Conservation (phyloP, 2,888 invertebrate genomes). For the Branchellion lobata region DNA sequence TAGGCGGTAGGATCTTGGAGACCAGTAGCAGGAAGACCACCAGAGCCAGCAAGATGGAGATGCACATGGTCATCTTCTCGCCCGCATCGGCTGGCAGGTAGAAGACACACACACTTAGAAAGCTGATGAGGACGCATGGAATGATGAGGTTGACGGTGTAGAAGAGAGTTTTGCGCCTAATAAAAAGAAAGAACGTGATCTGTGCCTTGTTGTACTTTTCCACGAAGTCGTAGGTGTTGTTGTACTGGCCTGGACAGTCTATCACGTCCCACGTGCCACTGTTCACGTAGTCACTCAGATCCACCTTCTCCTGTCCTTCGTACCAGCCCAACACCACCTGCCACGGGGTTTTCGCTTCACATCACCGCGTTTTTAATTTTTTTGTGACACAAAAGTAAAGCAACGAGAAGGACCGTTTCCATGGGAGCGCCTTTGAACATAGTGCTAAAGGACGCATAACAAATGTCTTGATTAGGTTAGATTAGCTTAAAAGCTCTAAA, state of each 20-base stretch:
- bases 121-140: constrained; percentile 96
- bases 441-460: too few species aligned
- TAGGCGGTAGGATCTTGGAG: constrained; percentile 97
- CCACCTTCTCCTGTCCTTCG: constrained; percentile 50
- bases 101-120: constrained; percentile 89
- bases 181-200: constrained; percentile 84
- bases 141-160: constrained; percentile 99
- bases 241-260: constrained; percentile 57
- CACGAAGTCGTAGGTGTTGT: constrained; percentile 54
- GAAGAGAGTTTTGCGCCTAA: constrained; percentile 93
- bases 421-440: too few species aligned
- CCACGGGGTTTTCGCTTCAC: too few species aligned
- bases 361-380: too few species aligned
- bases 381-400: too few species aligned
- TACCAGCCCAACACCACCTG: constrained; percentile 48
- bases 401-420: too few species aligned
- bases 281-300: constrained; percentile 61
- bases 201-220: constrained; percentile 53
- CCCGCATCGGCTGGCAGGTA: constrained; percentile 98
- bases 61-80: constrained; percentile 81
- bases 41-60: constrained; percentile 96
- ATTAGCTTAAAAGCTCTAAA: too few species aligned
- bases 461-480: too few species aligned
- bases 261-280: constrained; percentile 63
- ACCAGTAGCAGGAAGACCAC: constrained; percentile 90